phyloP scores from a whole-genome alignment of 2,797 vertebrate genomes.

The Hypotaenidia okinawae region DNA sequence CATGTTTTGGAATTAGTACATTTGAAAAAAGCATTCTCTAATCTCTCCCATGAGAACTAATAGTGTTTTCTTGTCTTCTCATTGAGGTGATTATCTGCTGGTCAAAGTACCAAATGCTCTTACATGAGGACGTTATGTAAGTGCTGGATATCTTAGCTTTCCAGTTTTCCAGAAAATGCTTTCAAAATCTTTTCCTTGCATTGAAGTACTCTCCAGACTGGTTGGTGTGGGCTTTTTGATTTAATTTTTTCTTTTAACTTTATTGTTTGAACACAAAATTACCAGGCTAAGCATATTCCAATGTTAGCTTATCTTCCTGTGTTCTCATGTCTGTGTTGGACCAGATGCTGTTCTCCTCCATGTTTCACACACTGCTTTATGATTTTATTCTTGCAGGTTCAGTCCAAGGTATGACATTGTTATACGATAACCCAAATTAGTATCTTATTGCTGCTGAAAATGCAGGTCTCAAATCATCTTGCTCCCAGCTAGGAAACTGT shows the following conservation, averaged over 20 bases:
- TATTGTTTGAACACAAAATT: background rate
- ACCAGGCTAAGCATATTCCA: background rate
- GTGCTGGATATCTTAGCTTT: background rate
- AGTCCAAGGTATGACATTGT: background rate
- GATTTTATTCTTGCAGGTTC: background rate
- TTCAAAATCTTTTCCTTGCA: background rate
- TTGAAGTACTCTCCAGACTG: background rate
- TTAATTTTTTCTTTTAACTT: background rate
- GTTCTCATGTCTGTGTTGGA: background rate
- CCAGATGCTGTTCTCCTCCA: background rate
- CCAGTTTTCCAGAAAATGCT: background rate
- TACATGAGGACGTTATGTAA: background rate
- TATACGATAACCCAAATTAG: background rate
- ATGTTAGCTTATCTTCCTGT: background rate
- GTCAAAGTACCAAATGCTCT: background rate
- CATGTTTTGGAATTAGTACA: background rate
- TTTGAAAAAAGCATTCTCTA: background rate
- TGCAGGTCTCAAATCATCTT: background rate
- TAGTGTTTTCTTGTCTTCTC: background rate
- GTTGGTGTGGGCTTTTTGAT: background rate
- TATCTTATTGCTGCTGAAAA: background rate
- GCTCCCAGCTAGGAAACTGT: background rate
- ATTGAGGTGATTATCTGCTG: background rate
- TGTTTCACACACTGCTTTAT: background rate
- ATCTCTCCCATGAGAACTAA: background rate